phyloP scores from a whole-genome alignment of 1,140 invertebrate species.

The Bombus balteatus region DNA sequence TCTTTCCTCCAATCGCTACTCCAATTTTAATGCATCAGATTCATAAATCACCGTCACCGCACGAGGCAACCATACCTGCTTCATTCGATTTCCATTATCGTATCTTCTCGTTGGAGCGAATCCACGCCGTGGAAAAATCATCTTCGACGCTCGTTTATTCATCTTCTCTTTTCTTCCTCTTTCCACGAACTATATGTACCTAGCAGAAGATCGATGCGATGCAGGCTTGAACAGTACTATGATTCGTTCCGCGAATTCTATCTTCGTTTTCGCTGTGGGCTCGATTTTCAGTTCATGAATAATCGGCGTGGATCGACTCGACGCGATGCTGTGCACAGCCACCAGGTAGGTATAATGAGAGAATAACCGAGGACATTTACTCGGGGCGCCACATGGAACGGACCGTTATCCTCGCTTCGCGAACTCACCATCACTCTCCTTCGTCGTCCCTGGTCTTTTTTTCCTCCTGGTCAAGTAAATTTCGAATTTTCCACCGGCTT shows the following conservation, averaged over 20 bases:
- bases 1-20: not conserved
- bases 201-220: slow-evolving; percentile 3
- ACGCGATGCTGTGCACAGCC: slow-evolving; percentile 27
- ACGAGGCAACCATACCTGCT: not conserved
- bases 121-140: not conserved
- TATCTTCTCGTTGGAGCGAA: slow-evolving; percentile 1
- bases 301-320: slow-evolving; percentile 55
- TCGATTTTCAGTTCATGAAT: slow-evolving; percentile 54
- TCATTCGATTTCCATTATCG: slow-evolving; percentile 28
- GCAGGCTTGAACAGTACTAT: not conserved
- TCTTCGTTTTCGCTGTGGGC: not conserved
- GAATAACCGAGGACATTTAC: slow-evolving; percentile 75
- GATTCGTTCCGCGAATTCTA: slow-evolving; percentile 13
- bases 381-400: slow-evolving; percentile 80
- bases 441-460: slow-evolving; percentile 5
- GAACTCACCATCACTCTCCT: slow-evolving; percentile 28
- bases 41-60: slow-evolving; percentile 15
- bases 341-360: slow-evolving; percentile 66
- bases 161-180: not conserved
- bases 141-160: not conserved
- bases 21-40: slow-evolving; percentile 8
- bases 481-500: slow-evolving; percentile 54
- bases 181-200: not conserved
- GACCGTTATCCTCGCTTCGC: slow-evolving; percentile 75
- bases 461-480: slow-evolving; percentile 20